Evolutionary conservation across 2,113 vertebrate species (phyloP).

Genomic region (Elaphurus davidianus): DNA sequence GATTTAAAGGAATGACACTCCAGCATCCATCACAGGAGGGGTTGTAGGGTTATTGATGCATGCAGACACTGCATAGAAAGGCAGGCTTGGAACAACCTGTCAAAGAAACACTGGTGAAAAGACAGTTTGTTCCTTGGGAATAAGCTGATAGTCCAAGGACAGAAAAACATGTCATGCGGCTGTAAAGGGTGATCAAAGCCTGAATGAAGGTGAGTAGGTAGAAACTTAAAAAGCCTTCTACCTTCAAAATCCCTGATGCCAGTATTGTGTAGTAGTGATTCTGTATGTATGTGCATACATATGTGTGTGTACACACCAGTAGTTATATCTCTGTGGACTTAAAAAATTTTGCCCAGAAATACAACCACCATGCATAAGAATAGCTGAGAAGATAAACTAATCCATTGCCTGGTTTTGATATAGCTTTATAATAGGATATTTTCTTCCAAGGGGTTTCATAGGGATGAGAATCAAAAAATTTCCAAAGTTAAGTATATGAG

Average conservation of each 20-base stretch:
- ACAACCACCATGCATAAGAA: background rate
- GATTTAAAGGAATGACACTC: background rate
- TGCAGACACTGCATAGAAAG: background rate
- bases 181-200: background rate
- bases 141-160: background rate
- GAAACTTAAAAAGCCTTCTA: background rate
- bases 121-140: background rate
- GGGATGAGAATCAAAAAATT: background rate
- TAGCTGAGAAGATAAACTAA: background rate
- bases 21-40: background rate
- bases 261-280: background rate
- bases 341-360: background rate
- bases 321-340: background rate
- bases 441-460: background rate
- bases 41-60: background rate
- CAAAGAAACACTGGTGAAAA: background rate
- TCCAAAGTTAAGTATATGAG: background rate
- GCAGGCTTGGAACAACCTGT: background rate
- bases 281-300: rapidly evolving
- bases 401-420: background rate
- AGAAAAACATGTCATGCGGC: background rate
- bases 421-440: background rate
- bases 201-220: background rate
- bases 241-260: background rate
- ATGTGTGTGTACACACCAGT: rapidly evolving